phyloP scores from a whole-genome alignment of 2,888 invertebrate genomes.

The Malthinus seriepunctatus region DNA sequence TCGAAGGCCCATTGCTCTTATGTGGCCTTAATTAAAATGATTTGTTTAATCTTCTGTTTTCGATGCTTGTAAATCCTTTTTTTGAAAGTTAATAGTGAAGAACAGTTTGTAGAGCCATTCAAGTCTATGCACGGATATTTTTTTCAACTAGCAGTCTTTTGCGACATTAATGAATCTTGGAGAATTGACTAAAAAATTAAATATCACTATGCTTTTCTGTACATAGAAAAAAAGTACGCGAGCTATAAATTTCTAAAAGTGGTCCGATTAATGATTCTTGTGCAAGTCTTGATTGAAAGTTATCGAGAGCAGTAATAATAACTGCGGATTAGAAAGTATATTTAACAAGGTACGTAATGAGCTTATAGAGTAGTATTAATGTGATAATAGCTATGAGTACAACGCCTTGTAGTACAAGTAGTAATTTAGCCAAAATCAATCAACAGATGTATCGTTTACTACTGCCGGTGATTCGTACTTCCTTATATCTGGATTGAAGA shows the following conservation, averaged over 20 bases:
- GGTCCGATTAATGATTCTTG: constrained; percentile 34
- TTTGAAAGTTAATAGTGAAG: too few relatives aligned
- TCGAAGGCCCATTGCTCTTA: too few relatives aligned
- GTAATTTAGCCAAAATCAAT: constrained; percentile 56
- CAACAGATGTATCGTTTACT: constrained; percentile 59
- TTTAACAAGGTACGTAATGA: constrained; percentile 27
- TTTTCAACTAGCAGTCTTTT: constrained; percentile 24
- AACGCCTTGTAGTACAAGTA: constrained; percentile 50
- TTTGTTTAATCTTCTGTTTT: too few relatives aligned
- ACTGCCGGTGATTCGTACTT: constrained; percentile 76
- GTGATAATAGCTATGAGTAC: constrained; percentile 44
- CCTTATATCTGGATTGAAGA: constrained; percentile 83
- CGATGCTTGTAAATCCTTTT: too few relatives aligned
- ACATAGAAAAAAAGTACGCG: constrained; percentile 12
- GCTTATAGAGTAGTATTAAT: constrained; percentile 31
- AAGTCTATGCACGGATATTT: background rate
- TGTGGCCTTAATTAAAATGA: too few relatives aligned
- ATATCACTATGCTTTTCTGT: constrained; percentile 7
- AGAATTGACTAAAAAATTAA: constrained; percentile 8
- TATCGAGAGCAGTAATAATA: constrained; percentile 5
- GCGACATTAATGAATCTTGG: constrained; percentile 3
- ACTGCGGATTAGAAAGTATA: constrained; percentile 12
- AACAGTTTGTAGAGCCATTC: too few relatives aligned
- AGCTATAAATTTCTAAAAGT: constrained; percentile 25
- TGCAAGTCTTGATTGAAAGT: constrained; percentile 34